Evolutionary conservation across 2,797 vertebrate genomes (phyloP).

Genomic region (Manis pentadactyla): DNA sequence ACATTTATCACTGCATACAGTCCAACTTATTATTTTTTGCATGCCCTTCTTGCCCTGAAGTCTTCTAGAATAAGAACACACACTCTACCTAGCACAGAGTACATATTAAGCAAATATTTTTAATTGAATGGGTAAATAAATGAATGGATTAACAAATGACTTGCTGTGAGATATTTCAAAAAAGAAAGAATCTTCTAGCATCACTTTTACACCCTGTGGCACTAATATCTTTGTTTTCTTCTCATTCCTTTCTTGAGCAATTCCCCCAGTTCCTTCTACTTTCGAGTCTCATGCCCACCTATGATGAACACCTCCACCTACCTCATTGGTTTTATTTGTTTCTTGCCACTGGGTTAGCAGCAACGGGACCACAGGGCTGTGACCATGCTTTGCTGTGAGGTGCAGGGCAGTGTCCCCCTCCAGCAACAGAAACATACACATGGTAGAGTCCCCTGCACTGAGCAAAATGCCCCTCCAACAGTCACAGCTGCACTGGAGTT

Average conservation of each 20-base stretch:
- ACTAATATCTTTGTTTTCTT: background rate
- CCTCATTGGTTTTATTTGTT: constrained; percentile 91
- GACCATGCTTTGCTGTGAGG: constrained; percentile 92
- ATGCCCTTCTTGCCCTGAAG: background rate
- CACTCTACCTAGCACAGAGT: background rate
- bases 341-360: constrained; percentile 90
- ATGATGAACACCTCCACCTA: constrained; percentile 73
- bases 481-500: background rate
- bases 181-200: background rate
- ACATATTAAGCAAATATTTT: background rate
- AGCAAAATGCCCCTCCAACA: background rate
- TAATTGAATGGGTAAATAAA: background rate
- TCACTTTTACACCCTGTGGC: background rate
- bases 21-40: background rate
- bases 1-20: background rate
- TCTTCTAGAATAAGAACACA: constrained; percentile 5
- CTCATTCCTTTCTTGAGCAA: background rate
- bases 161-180: background rate
- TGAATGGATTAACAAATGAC: background rate
- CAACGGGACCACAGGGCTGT: constrained; percentile 86
- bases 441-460: background rate
- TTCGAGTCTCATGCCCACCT: background rate
- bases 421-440: constrained; percentile 83
- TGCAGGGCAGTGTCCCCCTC: constrained; percentile 93
- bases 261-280: background rate